phyloP scores from a whole-genome alignment of 2,113 vertebrate species.

The Delphinapterus leucas region DNA sequence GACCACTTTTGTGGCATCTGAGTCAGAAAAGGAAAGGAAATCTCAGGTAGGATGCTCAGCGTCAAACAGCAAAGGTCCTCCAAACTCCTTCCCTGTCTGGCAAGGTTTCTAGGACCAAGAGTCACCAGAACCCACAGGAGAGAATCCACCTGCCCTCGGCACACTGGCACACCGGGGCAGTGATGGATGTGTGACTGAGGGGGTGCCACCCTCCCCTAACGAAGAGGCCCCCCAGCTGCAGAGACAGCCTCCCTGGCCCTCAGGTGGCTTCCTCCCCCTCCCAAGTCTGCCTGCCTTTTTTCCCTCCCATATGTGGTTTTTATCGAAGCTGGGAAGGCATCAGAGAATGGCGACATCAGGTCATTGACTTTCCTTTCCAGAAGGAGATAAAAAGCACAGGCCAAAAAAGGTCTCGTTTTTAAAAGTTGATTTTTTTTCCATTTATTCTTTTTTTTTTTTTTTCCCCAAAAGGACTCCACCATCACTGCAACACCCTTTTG shows the following conservation, averaged over 20 bases:
- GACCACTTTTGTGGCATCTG: fast-evolving
- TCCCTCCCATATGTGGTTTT: neutral
- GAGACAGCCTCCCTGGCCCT: fast-evolving
- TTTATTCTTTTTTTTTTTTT: neutral
- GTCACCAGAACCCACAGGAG: fast-evolving
- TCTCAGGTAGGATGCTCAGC: fast-evolving
- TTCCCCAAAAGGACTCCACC: neutral
- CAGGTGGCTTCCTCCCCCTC: fast-evolving
- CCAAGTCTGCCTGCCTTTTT: fast-evolving
- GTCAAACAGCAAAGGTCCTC: fast-evolving
- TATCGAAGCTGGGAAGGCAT: neutral
- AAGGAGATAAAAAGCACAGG: neutral
- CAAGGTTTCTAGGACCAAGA: neutral
- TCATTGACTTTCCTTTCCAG: neutral
- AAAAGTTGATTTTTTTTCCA: neutral
- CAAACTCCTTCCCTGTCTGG: neutral
- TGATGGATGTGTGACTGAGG: neutral
- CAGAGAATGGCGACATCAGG: neutral
- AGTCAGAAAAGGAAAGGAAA: too few species aligned
- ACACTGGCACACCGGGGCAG: fast-evolving
- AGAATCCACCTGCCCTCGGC: fast-evolving
- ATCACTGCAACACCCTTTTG: fast-evolving
- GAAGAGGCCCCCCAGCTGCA: fast-evolving
- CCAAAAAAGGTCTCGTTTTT: neutral
- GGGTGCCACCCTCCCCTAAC: fast-evolving